These are phyloP conservation scores for Emydura subglobosa DNA, from an alignment of 2,113 vertebrate species.

Conservation along the genomic window DNA sequence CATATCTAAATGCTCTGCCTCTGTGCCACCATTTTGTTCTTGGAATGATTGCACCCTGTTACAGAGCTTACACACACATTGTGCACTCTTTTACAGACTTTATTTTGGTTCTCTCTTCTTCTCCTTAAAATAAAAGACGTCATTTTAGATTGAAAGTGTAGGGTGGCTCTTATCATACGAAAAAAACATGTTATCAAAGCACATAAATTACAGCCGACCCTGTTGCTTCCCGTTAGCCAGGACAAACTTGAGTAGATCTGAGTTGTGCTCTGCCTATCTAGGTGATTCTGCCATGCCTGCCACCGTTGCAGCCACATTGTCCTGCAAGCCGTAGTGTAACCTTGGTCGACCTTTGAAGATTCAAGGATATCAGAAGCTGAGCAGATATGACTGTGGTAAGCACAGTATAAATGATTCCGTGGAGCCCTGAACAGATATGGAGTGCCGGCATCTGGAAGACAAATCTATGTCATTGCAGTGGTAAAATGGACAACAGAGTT, in stretches of 20 bases:
- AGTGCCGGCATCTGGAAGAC: slow-evolving; percentile 40
- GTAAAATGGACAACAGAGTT: slow-evolving; percentile 65
- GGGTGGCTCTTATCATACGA: slow-evolving; percentile 55
- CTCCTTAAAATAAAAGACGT: slow-evolving; percentile 65
- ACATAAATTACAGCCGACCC: slow-evolving; percentile 56
- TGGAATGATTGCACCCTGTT: neutral
- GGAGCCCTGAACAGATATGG: slow-evolving; percentile 48
- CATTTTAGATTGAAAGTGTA: slow-evolving; percentile 61
- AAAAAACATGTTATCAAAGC: neutral
- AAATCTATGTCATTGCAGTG: slow-evolving; percentile 30
- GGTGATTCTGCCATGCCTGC: slow-evolving; percentile 46
- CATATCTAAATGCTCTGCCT: neutral
- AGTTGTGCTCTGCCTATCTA: slow-evolving; percentile 32
- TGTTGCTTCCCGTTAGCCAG: slow-evolving; percentile 41
- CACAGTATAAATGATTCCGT: slow-evolving; percentile 56
- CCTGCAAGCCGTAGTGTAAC: slow-evolving; percentile 49
- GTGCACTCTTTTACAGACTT: slow-evolving; percentile 34
- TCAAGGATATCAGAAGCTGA: slow-evolving; percentile 44
- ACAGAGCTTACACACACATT: slow-evolving; percentile 14
- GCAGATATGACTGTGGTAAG: slow-evolving; percentile 32
- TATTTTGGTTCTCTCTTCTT: slow-evolving; percentile 53
- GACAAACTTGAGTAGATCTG: slow-evolving; percentile 54
- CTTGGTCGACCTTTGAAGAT: slow-evolving; percentile 30
- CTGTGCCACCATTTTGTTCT: neutral
- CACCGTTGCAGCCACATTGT: neutral